Conservation (phyloP, 2,797 vertebrate species). For the Paedocypris micromegethes region DNA sequence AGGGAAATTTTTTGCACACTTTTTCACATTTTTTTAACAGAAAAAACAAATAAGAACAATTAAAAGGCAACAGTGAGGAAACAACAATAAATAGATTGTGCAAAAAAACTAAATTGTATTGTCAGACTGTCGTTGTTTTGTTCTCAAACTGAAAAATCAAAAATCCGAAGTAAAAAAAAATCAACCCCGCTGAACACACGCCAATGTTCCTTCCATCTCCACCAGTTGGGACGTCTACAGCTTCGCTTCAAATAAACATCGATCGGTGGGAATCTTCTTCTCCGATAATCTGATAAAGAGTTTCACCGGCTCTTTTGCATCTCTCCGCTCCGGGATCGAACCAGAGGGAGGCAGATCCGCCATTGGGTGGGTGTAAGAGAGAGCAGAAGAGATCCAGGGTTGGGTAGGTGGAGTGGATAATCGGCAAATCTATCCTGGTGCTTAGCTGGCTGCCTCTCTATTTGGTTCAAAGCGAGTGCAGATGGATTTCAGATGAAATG, state of each 20-base stretch:
- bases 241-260: constrained; percentile 52
- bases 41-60: no score
- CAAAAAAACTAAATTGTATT: no score
- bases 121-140: no score
- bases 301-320: constrained; percentile 23
- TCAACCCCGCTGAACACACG: constrained; percentile 3
- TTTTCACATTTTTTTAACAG: no score
- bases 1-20: no score
- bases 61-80: no score
- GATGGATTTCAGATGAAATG: constrained; percentile 45
- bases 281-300: constrained; percentile 47
- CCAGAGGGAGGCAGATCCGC: constrained; percentile 5
- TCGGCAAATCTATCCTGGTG: constrained; percentile 43
- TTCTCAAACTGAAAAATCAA: not conserved
- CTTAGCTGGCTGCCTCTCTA: constrained; percentile 39
- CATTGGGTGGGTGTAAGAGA: constrained; percentile 10
- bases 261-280: constrained; percentile 47
- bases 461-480: constrained; percentile 41
- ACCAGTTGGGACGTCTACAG: constrained; percentile 37
- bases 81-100: no score
- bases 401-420: constrained; percentile 36
- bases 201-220: constrained; percentile 13
- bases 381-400: constrained; percentile 12
- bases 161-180: no score
- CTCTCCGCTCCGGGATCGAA: constrained; percentile 16